phyloP scores from a whole-genome alignment of 2,888 invertebrate genomes.

The Synanthedon vespiformis region DNA sequence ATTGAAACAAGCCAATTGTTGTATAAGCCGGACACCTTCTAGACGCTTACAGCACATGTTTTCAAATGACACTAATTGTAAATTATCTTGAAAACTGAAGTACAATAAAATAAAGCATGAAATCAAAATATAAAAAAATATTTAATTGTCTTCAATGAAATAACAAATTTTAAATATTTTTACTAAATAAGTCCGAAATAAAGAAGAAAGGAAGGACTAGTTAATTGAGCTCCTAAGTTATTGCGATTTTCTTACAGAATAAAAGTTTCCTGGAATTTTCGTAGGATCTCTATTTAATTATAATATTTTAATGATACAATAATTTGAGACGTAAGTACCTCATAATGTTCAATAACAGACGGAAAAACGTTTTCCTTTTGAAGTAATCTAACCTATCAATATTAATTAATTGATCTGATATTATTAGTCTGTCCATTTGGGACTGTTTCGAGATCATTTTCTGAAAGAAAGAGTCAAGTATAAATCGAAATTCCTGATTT shows the following conservation, averaged over 20 bases:
- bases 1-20: conserved; percentile 49
- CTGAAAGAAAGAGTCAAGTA: conserved; percentile 14
- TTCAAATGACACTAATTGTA: conserved; percentile 52
- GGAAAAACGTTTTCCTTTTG: conserved; percentile 39
- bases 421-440: conserved; percentile 42
- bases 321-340: conserved; percentile 28
- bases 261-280: too few relatives aligned
- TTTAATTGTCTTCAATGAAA: too few relatives aligned
- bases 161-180: too few relatives aligned
- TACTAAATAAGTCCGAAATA: too few relatives aligned
- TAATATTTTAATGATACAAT: too few relatives aligned
- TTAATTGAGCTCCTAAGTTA: too few relatives aligned
- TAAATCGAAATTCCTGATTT: too few relatives aligned
- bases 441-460: conserved; percentile 31
- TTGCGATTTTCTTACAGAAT: too few relatives aligned
- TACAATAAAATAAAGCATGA: too few relatives aligned
- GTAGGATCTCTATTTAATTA: too few relatives aligned
- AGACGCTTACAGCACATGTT: conserved; percentile 43
- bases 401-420: conserved; percentile 42
- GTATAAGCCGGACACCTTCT: conserved; percentile 45
- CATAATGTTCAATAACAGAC: conserved; percentile 31
- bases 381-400: conserved; percentile 39
- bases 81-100: conserved; percentile 40
- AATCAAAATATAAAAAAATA: too few relatives aligned
- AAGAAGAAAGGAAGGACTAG: too few relatives aligned